Base-by-base conservation (phyloP, 2,797 vertebrate genomes). In the Iguana delicatissima region DNA sequence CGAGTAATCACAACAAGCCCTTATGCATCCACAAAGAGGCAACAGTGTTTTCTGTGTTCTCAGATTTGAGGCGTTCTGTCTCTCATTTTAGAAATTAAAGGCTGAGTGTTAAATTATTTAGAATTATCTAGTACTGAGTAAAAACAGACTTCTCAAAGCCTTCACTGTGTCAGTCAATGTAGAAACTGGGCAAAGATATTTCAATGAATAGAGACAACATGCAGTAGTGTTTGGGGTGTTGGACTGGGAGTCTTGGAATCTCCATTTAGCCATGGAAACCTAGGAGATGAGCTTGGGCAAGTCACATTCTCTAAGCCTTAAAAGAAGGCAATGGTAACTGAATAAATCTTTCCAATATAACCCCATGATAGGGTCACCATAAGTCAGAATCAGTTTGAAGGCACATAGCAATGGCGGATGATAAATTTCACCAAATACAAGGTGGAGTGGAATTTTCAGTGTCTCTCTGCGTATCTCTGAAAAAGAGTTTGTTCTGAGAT, bases 61-160 rank as follows among this genome's bases (percentile, higher is more conserved):
- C 14, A 32, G 29, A 57, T 29, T 72, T 85, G 46, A 72, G 29
- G 6, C 18, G 1, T 50, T 29, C 62, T 38, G 26, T 18, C 9
- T 80, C 29, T 50, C 14, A 10, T 80, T 80, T 55, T 50, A 80
- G 14, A 52, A 80, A 80, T 80, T 80, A 80, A 86, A 46, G 73
- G 14, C 87, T 74, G n/a, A 35, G 93, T 93, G 85, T 93, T 95
- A 89, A 72, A 91, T 91, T 87, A 92, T 85, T 89, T 90, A 92
- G 87, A 94, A 95, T 94, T 91, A 80, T 62, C 7, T 77, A 76
- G 38, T 20, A 77, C 3, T 46, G 42, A 77, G 22, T 42, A 16
- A 42, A 46, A 77, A 26, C 26, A 35, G 10, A 2, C 35, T 24
- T 24, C 8, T 42, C 24, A 77, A 46, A 77, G 3, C 4, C 22